Percentiles rank a stretch among this genome's conserved stretches.
phyloP scores from a whole-genome alignment of 2,113 vertebrate species.

The Neofelis nebulosa region DNA sequence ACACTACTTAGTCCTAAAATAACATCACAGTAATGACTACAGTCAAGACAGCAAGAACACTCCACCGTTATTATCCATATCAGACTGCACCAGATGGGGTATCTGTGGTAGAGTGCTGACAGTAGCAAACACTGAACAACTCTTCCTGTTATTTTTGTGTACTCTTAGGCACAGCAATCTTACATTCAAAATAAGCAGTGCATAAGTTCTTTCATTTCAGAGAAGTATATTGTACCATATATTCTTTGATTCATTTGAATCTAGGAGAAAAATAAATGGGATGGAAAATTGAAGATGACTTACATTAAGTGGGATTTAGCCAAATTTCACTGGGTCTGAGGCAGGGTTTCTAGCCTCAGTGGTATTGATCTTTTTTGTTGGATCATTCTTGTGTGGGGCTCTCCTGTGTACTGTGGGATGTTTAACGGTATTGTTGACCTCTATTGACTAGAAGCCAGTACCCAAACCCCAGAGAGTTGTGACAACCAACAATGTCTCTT shows the following conservation, averaged over 20 bases:
- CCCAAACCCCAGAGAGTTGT: neutral
- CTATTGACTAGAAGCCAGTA: neutral
- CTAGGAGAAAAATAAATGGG: constrained; percentile 7
- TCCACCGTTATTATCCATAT: constrained; percentile 79
- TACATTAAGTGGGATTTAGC: constrained; percentile 23
- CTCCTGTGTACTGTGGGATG: neutral
- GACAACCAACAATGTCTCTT: neutral
- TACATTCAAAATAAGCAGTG: neutral
- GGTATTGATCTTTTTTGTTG: neutral
- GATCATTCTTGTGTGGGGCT: neutral
- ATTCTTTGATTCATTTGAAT: neutral
- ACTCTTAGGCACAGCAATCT: neutral
- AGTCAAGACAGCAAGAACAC: constrained; percentile 79
- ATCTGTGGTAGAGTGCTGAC: constrained; percentile 49
- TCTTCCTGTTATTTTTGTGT: constrained; percentile 15
- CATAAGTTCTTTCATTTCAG: neutral
- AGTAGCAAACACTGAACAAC: neutral
- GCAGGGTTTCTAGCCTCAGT: neutral
- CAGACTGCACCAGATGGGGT: constrained; percentile 71
- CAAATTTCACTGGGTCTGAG: neutral
- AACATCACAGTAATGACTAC: constrained; percentile 80
- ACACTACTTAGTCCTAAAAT: constrained; percentile 81
- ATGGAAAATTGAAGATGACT: neutral
- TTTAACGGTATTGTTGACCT: neutral
- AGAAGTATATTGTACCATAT: neutral